Percentiles rank a stretch among this genome's conserved stretches.
These are phyloP conservation scores for Steinernema feltiae DNA, from an alignment of 1,140 invertebrate species.

Conservation along the genomic window DNA sequence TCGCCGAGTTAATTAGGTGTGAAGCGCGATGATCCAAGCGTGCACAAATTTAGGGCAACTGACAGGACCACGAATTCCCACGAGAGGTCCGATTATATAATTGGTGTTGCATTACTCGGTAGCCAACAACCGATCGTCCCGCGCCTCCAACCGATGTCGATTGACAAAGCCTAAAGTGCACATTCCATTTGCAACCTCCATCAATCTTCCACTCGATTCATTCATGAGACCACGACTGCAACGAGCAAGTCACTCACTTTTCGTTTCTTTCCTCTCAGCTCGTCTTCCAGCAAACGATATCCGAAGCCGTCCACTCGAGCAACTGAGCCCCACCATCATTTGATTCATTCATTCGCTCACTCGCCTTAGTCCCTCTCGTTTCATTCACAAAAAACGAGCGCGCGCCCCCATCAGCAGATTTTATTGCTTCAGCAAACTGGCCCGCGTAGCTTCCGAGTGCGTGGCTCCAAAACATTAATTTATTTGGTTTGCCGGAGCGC, in stretches of 20 bases:
- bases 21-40: neutral
- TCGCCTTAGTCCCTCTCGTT: neutral
- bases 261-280: neutral
- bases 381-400: constrained; percentile 6
- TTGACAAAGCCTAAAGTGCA: constrained; percentile 8
- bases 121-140: neutral
- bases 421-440: neutral
- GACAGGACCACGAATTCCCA: neutral
- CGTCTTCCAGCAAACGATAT: neutral
- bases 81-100: constrained; percentile 3
- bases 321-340: neutral
- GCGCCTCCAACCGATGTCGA: neutral
- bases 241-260: neutral
- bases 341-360: neutral
- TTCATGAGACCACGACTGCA: neutral
- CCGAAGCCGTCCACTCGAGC: neutral
- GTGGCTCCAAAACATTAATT: neutral
- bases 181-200: neutral
- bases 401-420: neutral
- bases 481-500: neutral
- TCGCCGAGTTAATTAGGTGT: constrained; percentile 2
- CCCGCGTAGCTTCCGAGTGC: neutral
- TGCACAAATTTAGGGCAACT: neutral
- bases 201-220: constrained; percentile 7
- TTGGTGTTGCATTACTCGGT: constrained; percentile 12